Conservation (phyloP, 2,797 vertebrate species). For the Anguilla marmorata region DNA sequence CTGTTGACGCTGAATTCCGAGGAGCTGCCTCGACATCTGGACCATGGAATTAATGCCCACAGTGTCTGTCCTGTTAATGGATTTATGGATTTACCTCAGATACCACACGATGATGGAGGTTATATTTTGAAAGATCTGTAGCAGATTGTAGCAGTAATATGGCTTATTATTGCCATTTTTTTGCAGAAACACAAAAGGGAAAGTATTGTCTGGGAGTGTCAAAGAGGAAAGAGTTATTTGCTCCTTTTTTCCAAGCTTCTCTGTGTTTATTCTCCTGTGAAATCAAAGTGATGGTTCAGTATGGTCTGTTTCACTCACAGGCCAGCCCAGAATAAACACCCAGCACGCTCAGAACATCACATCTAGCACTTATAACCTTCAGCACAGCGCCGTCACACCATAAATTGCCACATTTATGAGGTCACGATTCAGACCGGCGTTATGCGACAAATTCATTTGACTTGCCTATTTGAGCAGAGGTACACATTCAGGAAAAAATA, state of each 20-base stretch:
- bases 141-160: constrained; percentile 38
- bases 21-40: constrained; percentile 63
- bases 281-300: constrained; percentile 11
- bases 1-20: constrained; percentile 63
- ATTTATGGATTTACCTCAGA: constrained; percentile 27
- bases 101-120: constrained; percentile 34
- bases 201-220: not conserved
- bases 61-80: constrained; percentile 49
- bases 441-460: not conserved
- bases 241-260: constrained; percentile 27
- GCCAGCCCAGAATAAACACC: not conserved
- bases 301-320: constrained; percentile 30
- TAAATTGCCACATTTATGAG: not conserved
- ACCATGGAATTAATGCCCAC: constrained; percentile 49
- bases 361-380: not conserved
- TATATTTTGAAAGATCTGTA: constrained; percentile 33
- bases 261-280: not conserved
- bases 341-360: not conserved
- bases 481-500: not conserved
- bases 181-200: constrained; percentile 21
- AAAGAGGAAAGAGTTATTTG: constrained; percentile 27
- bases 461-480: not conserved
- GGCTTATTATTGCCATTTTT: constrained; percentile 14
- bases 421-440: not conserved
- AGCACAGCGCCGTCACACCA: not conserved